Evolutionary conservation across 2,888 invertebrate species (phyloP).

Genomic region (Sipha maydis): DNA sequence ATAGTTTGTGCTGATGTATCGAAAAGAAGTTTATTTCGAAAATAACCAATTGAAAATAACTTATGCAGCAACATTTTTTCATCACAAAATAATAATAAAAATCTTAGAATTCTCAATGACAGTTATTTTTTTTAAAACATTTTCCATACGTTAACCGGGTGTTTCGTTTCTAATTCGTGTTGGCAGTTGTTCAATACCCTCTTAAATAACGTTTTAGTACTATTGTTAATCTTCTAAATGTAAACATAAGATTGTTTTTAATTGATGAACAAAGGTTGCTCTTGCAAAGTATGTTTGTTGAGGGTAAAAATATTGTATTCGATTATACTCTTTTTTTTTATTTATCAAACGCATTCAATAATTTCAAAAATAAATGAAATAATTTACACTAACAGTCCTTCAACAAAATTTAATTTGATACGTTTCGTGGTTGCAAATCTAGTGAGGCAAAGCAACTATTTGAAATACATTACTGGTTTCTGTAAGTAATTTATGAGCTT

Average conservation of each 20-base stretch:
- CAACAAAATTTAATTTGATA: neutral
- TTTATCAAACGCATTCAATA: neutral
- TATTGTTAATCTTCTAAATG: slow-evolving; percentile 19
- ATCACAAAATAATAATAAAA: neutral
- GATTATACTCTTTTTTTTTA: neutral
- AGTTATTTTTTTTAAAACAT: slow-evolving; percentile 1
- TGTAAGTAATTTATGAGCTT: neutral
- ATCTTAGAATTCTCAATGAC: slow-evolving; percentile 11
- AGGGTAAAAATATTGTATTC: neutral
- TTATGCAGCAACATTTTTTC: neutral
- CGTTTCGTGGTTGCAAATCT: neutral
- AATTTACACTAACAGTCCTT: neutral
- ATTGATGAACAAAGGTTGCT: neutral
- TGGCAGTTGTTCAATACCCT: slow-evolving; percentile 45
- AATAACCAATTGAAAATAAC: slow-evolving; percentile 8
- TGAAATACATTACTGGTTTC: neutral
- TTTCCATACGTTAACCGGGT: slow-evolving; percentile 36
- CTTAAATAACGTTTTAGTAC: slow-evolving; percentile 13
- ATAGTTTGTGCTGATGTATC: slow-evolving; percentile 23
- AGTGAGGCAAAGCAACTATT: neutral
- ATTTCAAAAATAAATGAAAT: too few species aligned
- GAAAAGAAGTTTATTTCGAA: slow-evolving; percentile 14
- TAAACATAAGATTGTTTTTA: slow-evolving; percentile 7
- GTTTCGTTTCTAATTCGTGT: slow-evolving; percentile 45
- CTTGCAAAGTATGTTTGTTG: neutral